A percentile compares a stretch with the other conserved stretches of the same genome.
Conservation (phyloP, 1,140 invertebrate genomes). For the Micrasema minimum region DNA sequence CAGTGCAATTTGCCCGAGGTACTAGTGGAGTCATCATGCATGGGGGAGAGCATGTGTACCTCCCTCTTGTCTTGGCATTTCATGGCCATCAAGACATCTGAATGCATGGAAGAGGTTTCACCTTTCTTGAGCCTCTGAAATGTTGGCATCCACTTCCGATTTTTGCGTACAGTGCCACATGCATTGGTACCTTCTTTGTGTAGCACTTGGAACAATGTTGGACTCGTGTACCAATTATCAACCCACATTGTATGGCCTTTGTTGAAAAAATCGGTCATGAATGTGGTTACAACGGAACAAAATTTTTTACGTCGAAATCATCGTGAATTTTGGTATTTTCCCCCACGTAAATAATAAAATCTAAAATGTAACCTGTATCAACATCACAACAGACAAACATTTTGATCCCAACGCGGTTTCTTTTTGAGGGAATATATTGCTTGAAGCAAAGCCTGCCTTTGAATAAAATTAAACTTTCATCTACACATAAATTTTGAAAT, state of each 20-base stretch:
- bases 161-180: conserved; percentile 20
- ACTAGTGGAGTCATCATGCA: neutral
- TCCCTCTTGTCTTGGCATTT: conserved; percentile 36
- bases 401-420: neutral
- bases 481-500: neutral
- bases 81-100: conserved; percentile 2
- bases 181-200: conserved; percentile 25
- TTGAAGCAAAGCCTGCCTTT: neutral
- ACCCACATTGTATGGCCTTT: too few relatives aligned
- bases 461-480: neutral
- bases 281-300: neutral
- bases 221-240: too few relatives aligned
- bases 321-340: neutral
- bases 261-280: neutral
- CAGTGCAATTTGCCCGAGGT: conserved; percentile 46
- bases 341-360: neutral
- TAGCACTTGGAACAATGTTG: neutral
- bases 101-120: neutral
- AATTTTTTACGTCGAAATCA: neutral
- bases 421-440: neutral
- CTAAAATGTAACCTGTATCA: conserved; percentile 5
- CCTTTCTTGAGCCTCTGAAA: conserved; percentile 19
- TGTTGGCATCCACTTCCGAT: conserved; percentile 12
- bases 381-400: neutral
- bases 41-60: conserved; percentile 4